These are phyloP conservation scores for Hippocampus mohnikei DNA, from an alignment of 2,113 vertebrate genomes.

Conservation along the genomic window DNA sequence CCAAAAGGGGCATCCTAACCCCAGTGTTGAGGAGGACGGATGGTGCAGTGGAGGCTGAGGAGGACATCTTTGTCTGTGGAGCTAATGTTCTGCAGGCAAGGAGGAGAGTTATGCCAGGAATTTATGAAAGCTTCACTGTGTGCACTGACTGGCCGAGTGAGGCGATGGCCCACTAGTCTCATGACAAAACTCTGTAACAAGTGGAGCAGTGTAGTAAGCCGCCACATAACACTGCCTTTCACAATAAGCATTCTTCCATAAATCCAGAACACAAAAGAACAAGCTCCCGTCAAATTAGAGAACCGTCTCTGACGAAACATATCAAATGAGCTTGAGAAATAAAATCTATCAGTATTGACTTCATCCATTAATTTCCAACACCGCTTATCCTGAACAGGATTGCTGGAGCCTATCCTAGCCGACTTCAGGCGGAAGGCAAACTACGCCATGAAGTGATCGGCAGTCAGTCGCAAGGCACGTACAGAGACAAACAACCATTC, in stretches of 20 bases:
- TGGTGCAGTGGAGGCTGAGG: slow-evolving; percentile 2
- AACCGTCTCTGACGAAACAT: not conserved
- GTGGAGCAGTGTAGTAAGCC: not conserved
- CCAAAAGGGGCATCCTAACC: slow-evolving; percentile 74
- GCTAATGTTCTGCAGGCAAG: slow-evolving; percentile 47
- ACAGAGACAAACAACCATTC: too few relatives aligned
- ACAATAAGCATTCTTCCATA: not conserved
- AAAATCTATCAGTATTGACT: not conserved
- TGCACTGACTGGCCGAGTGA: not conserved
- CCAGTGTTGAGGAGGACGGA: slow-evolving; percentile 70
- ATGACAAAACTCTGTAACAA: not conserved
- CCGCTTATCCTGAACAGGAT: too few relatives aligned
- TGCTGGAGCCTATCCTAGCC: too few relatives aligned
- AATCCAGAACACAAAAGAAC: not conserved
- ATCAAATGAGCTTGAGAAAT: not conserved
- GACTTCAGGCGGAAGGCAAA: too few relatives aligned
- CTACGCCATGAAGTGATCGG: too few relatives aligned
- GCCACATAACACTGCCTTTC: not conserved
- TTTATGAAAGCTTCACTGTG: not conserved
- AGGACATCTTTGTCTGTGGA: slow-evolving; percentile 35
- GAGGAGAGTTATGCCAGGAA: not conserved
- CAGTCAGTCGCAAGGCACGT: too few relatives aligned
- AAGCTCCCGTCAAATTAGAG: not conserved
- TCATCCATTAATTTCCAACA: too few relatives aligned
- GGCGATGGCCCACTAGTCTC: not conserved